phyloP scores from a whole-genome alignment of 2,113 vertebrate genomes.

The Neotoma lepida region DNA sequence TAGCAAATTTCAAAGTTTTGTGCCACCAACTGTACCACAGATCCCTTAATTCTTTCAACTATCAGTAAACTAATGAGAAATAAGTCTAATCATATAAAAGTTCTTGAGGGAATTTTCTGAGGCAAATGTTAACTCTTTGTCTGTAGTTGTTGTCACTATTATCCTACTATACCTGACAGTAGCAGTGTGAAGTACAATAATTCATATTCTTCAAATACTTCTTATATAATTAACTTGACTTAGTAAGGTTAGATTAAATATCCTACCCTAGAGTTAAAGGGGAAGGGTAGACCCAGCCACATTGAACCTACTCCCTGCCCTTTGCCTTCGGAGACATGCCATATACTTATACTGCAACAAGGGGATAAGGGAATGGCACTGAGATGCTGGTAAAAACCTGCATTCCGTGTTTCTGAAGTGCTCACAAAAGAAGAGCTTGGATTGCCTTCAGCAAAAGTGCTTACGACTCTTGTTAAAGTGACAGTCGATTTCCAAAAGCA shows the following conservation, averaged over 20 bases:
- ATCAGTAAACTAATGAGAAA: slow-evolving; percentile 40
- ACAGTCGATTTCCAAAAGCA: slow-evolving; percentile 70
- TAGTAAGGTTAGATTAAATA: slow-evolving; percentile 56
- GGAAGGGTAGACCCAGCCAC: slow-evolving; percentile 36
- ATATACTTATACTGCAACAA: not conserved
- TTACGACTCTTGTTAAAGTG: slow-evolving; percentile 67
- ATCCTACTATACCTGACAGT: slow-evolving; percentile 60
- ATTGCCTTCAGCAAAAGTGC: slow-evolving; percentile 38
- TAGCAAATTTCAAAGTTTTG: slow-evolving; percentile 25
- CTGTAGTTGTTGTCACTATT: slow-evolving; percentile 57
- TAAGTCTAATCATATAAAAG: slow-evolving; percentile 24
- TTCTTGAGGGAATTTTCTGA: slow-evolving; percentile 54
- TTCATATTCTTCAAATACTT: slow-evolving; percentile 53
- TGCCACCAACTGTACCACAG: slow-evolving; percentile 17
- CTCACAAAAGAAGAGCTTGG: slow-evolving; percentile 20
- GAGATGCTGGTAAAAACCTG: not conserved
- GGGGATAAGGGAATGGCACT: not conserved
- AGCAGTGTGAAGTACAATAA: slow-evolving; percentile 63
- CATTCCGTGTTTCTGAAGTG: not conserved
- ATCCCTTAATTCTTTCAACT: slow-evolving; percentile 55
- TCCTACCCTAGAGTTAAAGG: not conserved
- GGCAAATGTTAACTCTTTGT: slow-evolving; percentile 59
- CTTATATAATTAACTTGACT: slow-evolving; percentile 48
- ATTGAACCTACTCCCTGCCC: slow-evolving; percentile 21
- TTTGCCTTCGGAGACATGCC: not conserved